phyloP scores from a whole-genome alignment of 2,113 vertebrate species.

The Malaclemys terrapin region DNA sequence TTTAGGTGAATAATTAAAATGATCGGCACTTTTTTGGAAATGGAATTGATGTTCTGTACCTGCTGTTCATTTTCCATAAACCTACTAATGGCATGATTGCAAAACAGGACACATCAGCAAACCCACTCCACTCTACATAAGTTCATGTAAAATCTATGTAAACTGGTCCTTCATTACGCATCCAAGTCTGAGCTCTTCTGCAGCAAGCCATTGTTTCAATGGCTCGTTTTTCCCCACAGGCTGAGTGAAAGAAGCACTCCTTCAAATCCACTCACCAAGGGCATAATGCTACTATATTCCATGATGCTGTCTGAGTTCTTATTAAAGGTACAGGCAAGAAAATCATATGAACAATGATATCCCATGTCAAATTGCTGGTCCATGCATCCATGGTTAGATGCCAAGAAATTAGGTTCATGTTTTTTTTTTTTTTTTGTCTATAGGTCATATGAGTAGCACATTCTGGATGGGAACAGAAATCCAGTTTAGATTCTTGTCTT shows the following conservation, averaged over 20 bases:
- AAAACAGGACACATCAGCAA: not conserved
- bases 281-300: accelerated
- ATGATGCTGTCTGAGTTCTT: not conserved
- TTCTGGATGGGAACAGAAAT: not conserved
- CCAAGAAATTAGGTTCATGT: not conserved
- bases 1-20: constrained; percentile 50
- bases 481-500: not conserved
- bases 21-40: constrained; percentile 45
- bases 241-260: not conserved
- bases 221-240: not conserved
- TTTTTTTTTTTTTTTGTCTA: not conserved
- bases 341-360: not conserved
- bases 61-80: constrained; percentile 7
- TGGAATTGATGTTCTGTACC: constrained; percentile 15
- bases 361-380: not conserved
- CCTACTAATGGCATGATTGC: not conserved
- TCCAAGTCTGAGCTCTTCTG: not conserved
- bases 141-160: not conserved
- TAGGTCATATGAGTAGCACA: not conserved
- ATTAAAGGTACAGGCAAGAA: accelerated
- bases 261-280: not conserved
- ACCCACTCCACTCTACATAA: not conserved
- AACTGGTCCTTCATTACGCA: not conserved
- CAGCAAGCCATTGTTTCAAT: not conserved
- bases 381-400: not conserved